Evolutionary conservation across 2,113 vertebrate species (phyloP), one percentile per base, ranked within the genome.

Genomic region (Anarhynchus alexandrinus): DNA sequence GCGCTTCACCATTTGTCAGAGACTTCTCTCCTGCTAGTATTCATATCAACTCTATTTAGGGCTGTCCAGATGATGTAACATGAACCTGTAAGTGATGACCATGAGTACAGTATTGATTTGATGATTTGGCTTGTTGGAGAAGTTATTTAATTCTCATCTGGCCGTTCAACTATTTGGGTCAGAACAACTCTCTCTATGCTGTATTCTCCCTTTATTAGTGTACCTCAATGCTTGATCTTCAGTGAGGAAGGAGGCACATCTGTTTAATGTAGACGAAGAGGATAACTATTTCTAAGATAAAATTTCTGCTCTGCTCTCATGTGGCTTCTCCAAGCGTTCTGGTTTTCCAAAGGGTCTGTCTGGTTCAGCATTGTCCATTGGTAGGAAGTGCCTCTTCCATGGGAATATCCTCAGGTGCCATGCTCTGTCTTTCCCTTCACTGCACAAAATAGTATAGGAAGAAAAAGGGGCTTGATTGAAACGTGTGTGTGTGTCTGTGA

Each of bases 1-100:
- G 15, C 1, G 2, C 36, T 40, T 62, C 12, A 1, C 21, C 5
- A 1, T 52, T 81, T 42, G n/a, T 27, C 79, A 49, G 65, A 62
- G n/a, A 6, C 17, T 92, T 19, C 15, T 71, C 20, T 91, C 11
- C 25, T 83, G 40, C 42, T 71, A 43, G 3, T 73, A 17, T 17
- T 83, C 1, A 0, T 29, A 23, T 14, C 45, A 42, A 1, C 19
- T 57, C 45, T 29, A 0, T 29, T 62, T 42, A 61, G 30, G 32
- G 29, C 20, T 88, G 36, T 42, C 30, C 36, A 54, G 49, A 5
- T 21, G 22, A 65, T 29, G 34, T 8, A 29, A n/a, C 11, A 5
- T 1, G 4, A 69, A 72, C 34, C 34, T 80, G 10, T 11, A 59
- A 47, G 3, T 67, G 30, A 27, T 29, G 66, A 15, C 21, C 27